phyloP scores from a whole-genome alignment of 2,113 vertebrate species.

The Microcebus tavaratra region DNA sequence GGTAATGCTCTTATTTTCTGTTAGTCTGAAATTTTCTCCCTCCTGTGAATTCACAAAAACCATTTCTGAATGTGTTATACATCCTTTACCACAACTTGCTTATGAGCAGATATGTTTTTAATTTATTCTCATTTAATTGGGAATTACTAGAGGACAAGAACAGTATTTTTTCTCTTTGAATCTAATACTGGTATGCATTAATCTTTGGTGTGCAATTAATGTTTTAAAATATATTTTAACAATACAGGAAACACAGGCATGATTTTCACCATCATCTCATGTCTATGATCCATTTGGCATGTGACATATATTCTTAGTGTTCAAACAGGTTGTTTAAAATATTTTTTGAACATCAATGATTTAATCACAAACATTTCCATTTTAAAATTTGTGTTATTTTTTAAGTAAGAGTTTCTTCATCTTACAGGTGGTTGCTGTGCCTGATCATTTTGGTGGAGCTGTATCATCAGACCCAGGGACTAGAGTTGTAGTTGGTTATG shows the following conservation, averaged over 20 bases:
- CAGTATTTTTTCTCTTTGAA: neutral
- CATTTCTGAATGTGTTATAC: neutral
- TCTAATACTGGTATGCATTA: neutral
- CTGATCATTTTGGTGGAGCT: slow-evolving; percentile 81
- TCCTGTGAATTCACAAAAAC: neutral
- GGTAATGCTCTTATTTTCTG: neutral
- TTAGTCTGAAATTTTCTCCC: neutral
- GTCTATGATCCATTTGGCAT: neutral
- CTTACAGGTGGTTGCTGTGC: slow-evolving; percentile 83
- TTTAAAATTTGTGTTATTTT: neutral
- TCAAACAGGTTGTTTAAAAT: slow-evolving; percentile 37
- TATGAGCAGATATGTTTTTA: neutral
- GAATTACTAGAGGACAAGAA: neutral
- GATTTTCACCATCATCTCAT: neutral
- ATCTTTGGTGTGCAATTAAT: neutral
- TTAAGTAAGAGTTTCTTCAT: slow-evolving; percentile 33
- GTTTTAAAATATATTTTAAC: neutral
- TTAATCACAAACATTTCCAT: neutral
- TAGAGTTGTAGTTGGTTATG: slow-evolving; percentile 86
- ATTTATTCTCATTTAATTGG: neutral
- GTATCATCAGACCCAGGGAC: slow-evolving; percentile 76
- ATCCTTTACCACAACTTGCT: neutral
- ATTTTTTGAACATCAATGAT: neutral
- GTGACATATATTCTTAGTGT: neutral
- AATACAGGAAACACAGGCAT: neutral